A percentile compares a stretch with the other conserved stretches of the same genome.
Evolutionary conservation across 1,140 invertebrate species (phyloP).

Genomic region (Phymastichus coffea): DNA sequence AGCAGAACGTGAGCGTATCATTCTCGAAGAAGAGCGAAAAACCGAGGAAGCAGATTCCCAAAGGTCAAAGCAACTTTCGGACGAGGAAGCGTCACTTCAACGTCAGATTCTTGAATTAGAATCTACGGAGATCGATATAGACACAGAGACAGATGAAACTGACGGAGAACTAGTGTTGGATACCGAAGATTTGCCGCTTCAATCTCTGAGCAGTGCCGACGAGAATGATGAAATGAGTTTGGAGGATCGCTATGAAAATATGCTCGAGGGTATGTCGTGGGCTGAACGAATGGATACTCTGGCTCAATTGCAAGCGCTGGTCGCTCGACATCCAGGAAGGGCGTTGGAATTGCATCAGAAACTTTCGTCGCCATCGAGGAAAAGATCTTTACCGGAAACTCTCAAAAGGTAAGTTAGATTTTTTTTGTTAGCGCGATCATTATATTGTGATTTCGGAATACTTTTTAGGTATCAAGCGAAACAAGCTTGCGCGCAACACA

Average conservation of each 20-base stretch:
- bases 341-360: constrained; percentile 91
- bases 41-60: constrained; percentile 58
- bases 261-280: constrained; percentile 75
- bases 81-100: constrained; percentile 79
- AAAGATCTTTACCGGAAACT: constrained; percentile 78
- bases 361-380: constrained; percentile 84
- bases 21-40: constrained; percentile 56
- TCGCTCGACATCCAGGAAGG: constrained; percentile 83
- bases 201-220: constrained; percentile 34
- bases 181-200: constrained; percentile 53
- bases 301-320: constrained; percentile 72
- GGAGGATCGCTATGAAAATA: constrained; percentile 65
- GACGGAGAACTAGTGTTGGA: constrained; percentile 69
- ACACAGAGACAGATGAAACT: constrained; percentile 79
- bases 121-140: constrained; percentile 77
- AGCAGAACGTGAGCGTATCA: constrained; percentile 52
- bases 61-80: constrained; percentile 64
- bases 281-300: constrained; percentile 76
- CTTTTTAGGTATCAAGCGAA: constrained; percentile 83
- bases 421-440: no score
- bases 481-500: constrained; percentile 79
- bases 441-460: no score
- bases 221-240: constrained; percentile 50
- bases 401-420: constrained; percentile 8
- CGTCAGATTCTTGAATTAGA: constrained; percentile 78